A percentile compares a stretch with the other conserved stretches of the same genome.
These are phyloP conservation scores for Ptyas mucosa DNA, from an alignment of 2,113 vertebrate species.

Conservation along the genomic window DNA sequence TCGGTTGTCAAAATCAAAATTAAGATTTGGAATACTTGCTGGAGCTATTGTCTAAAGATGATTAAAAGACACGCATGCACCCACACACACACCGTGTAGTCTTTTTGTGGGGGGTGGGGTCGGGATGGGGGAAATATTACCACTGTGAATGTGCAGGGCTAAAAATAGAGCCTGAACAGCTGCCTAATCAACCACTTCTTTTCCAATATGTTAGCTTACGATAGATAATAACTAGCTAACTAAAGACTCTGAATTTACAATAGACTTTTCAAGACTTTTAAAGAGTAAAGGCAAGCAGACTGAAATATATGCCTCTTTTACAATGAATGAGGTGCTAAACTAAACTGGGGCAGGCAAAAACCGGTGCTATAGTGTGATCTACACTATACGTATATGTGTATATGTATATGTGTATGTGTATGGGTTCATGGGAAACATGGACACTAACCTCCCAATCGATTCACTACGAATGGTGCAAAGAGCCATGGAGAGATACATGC, in stretches of 20 bases:
- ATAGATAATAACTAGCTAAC: not conserved
- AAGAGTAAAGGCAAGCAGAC: not conserved
- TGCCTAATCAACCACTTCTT: not conserved
- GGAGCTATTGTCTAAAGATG: not conserved
- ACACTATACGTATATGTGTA: no score
- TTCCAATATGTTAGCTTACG: not conserved
- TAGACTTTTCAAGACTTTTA: not conserved
- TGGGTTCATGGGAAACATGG: no score
- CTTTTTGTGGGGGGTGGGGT: not conserved
- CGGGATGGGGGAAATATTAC: not conserved
- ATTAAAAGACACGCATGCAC: not conserved
- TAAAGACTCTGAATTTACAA: not conserved
- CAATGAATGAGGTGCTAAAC: not conserved
- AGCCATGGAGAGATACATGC: no score
- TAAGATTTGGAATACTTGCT: not conserved
- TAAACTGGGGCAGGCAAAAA: not conserved
- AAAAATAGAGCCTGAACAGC: not conserved
- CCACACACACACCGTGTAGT: rapidly evolving
- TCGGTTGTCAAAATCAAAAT: not conserved
- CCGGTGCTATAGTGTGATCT: not conserved
- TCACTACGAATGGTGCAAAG: no score
- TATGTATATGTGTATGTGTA: no score
- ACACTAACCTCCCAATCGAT: no score
- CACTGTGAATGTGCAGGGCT: not conserved
- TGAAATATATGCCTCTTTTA: not conserved